Percentiles rank a stretch among this genome's conserved stretches.
phyloP scores from a whole-genome alignment of 2,113 vertebrate species.

The Motacilla alba region DNA sequence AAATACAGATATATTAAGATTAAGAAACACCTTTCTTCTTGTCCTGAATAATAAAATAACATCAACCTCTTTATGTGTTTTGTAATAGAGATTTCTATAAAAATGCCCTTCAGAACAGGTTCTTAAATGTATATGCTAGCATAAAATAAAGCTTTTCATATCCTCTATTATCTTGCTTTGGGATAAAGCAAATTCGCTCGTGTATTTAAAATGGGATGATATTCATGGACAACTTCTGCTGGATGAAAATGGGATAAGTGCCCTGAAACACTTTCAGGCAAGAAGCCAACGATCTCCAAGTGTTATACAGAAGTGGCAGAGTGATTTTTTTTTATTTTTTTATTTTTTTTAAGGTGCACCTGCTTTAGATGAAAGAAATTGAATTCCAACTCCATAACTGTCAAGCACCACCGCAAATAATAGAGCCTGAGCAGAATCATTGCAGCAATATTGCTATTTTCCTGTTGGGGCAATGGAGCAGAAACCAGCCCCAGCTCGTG shows the following conservation, averaged over 20 bases:
- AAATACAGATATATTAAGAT: constrained; percentile 8
- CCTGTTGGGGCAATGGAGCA: constrained; percentile 50
- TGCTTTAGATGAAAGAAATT: constrained; percentile 60
- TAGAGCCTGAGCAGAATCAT: constrained; percentile 24
- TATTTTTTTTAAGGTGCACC: not conserved
- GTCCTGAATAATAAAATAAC: constrained; percentile 24
- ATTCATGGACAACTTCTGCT: constrained; percentile 19
- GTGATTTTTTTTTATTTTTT: constrained; percentile 5
- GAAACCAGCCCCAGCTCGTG: constrained; percentile 34
- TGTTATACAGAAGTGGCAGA: constrained; percentile 12
- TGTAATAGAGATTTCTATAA: constrained; percentile 12
- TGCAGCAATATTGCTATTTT: constrained; percentile 61
- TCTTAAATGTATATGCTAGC: not conserved
- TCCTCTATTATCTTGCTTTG: constrained; percentile 33
- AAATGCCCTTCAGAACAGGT: not conserved
- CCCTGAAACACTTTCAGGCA: constrained; percentile 20
- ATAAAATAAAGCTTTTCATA: constrained; percentile 35
- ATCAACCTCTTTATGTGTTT: not conserved
- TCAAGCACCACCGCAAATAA: constrained; percentile 56
- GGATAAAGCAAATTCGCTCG: constrained; percentile 21
- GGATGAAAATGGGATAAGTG: constrained; percentile 31
- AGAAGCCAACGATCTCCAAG: constrained; percentile 13
- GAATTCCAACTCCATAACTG: constrained; percentile 60
- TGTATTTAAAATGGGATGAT: constrained; percentile 23
- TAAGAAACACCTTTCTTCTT: not conserved